Conservation (phyloP, 2,797 vertebrate genomes). For the Peromyscus aztecus region DNA sequence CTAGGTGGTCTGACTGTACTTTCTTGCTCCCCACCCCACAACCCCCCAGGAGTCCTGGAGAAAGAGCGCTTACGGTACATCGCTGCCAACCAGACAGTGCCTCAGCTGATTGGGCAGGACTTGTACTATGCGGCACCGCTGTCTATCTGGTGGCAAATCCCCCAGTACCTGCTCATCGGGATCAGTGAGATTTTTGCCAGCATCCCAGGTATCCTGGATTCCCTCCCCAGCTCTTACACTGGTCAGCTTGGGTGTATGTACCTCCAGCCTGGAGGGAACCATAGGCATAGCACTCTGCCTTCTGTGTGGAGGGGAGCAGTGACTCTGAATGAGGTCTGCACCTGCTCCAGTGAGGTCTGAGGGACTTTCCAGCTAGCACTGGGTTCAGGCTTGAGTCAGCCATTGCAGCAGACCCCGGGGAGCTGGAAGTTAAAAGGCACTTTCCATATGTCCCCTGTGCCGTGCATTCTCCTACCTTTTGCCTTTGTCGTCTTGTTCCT, state of each 20-base stretch:
- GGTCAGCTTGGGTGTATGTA: neutral
- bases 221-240: neutral
- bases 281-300: too few relatives aligned
- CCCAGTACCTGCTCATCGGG: constrained; percentile 86
- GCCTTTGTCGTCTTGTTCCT: neutral
- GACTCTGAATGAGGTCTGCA: neutral
- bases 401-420: fast-evolving
- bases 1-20: neutral
- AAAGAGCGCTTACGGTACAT: constrained; percentile 77
- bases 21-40: neutral
- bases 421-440: neutral
- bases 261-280: neutral
- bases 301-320: neutral
- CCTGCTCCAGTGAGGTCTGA: neutral
- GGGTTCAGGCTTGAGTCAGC: neutral
- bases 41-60: constrained; percentile 82
- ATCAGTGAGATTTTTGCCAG: constrained; percentile 86
- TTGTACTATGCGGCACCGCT: constrained; percentile 65
- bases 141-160: constrained; percentile 86
- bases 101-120: constrained; percentile 74
- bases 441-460: fast-evolving
- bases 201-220: constrained; percentile 81
- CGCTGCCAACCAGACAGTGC: constrained; percentile 62
- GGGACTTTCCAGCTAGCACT: neutral
- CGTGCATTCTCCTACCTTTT: neutral